These are phyloP conservation scores for Clarias fuscus DNA, from an alignment of 2,797 vertebrate genomes.

Conservation along the genomic window DNA sequence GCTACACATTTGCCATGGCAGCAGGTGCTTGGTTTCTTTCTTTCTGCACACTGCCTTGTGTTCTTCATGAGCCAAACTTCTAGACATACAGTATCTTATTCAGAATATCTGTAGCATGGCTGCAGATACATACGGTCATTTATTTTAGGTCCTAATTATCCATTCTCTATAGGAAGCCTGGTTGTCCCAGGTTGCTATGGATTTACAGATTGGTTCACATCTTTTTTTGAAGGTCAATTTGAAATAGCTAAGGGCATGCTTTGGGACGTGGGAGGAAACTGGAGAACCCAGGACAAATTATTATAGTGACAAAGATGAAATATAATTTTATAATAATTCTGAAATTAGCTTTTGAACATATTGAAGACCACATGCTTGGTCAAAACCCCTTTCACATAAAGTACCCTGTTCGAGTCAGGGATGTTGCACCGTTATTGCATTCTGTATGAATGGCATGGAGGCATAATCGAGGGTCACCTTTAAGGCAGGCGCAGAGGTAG, in stretches of 20 bases:
- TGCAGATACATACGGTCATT: not conserved
- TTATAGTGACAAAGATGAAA: not conserved
- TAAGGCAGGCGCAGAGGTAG: too few relatives aligned
- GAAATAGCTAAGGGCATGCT: not conserved
- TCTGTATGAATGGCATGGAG: too few relatives aligned
- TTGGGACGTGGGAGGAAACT: not conserved
- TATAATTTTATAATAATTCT: not conserved
- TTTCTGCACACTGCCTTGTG: slow-evolving; percentile 24
- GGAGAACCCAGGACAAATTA: not conserved
- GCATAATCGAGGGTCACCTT: too few relatives aligned
- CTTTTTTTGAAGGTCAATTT: not conserved
- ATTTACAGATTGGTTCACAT: not conserved
- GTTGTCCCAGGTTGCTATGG: not conserved
- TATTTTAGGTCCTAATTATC: not conserved
- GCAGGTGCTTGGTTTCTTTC: slow-evolving; percentile 23
- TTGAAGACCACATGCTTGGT: not conserved
- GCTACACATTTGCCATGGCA: slow-evolving; percentile 25
- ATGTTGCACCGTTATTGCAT: too few relatives aligned
- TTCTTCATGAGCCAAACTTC: not conserved
- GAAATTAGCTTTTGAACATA: not conserved
- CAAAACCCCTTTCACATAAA: not conserved
- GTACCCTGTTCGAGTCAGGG: too few relatives aligned
- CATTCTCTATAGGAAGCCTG: not conserved
- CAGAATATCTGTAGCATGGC: not conserved
- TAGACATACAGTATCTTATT: slow-evolving; percentile 11